Conservation (phyloP, 1,140 invertebrate species). For the Pogonus chalceus region DNA sequence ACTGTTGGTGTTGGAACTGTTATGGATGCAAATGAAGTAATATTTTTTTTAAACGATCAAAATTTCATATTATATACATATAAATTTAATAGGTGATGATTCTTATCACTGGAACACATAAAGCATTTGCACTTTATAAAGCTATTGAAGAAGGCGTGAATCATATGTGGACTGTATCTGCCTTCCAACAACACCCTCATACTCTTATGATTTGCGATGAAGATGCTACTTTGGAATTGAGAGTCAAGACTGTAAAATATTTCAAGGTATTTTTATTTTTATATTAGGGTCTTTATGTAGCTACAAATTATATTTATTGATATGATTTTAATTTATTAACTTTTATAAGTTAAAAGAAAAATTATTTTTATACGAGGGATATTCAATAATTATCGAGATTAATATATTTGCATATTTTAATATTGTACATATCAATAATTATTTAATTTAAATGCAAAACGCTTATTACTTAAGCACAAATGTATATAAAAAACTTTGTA, state of each 20-base stretch:
- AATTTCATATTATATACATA: neutral
- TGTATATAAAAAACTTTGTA: no score
- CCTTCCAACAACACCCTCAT: constrained; percentile 90
- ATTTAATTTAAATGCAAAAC: no score
- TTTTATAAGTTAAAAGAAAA: no score
- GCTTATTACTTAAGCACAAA: no score
- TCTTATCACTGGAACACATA: constrained; percentile 94
- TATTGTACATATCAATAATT: no score
- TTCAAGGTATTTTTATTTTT: constrained; percentile 68
- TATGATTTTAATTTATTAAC: no score
- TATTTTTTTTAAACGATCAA: neutral
- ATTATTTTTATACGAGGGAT: no score
- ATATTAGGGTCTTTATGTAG: neutral
- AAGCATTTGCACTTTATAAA: constrained; percentile 92
- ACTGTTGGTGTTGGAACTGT: constrained; percentile 98
- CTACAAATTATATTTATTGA: no score
- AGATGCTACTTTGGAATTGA: constrained; percentile 91
- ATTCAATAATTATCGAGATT: no score
- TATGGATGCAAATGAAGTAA: constrained; percentile 93
- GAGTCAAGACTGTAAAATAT: constrained; percentile 98
- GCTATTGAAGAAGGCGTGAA: constrained; percentile 96
- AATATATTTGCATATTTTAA: no score
- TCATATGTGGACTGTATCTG: constrained; percentile 99
- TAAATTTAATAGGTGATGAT: constrained; percentile 74
- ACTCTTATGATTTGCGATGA: constrained; percentile 95